Percentiles rank a stretch among this genome's conserved stretches.
Conservation (phyloP, 2,797 vertebrate genomes). For the Lagorchestes hirsutus region DNA sequence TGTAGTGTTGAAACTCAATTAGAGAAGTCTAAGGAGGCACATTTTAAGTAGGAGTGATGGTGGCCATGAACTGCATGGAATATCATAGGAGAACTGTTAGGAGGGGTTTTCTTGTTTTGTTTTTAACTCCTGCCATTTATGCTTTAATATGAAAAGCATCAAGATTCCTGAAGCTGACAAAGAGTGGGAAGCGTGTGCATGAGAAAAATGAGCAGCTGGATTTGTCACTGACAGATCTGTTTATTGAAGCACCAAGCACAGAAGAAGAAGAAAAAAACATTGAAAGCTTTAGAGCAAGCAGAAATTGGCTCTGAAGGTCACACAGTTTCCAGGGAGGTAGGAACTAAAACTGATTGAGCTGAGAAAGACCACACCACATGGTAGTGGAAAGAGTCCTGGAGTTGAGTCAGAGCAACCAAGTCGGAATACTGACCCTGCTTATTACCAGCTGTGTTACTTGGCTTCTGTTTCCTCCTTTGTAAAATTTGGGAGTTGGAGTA, state of each 20-base stretch:
- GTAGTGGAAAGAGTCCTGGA: not conserved
- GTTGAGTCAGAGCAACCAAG: not conserved
- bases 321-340: not conserved
- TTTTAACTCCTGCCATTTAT: not conserved
- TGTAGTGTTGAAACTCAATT: not conserved
- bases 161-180: not conserved
- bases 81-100: not conserved
- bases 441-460: not conserved
- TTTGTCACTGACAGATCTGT: slow-evolving; percentile 16
- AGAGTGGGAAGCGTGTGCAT: not conserved
- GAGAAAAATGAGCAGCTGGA: not conserved
- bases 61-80: not conserved
- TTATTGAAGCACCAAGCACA: not conserved
- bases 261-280: not conserved
- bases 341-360: slow-evolving; percentile 2
- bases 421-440: not conserved
- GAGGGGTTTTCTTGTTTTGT: not conserved
- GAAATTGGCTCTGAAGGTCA: not conserved
- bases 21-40: not conserved
- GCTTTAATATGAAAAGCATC: not conserved
- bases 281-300: slow-evolving; percentile 10
- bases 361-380: not conserved
- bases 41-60: not conserved
- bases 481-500: not conserved
- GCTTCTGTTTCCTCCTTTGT: not conserved